Conservation (phyloP, 2,888 invertebrate species). For the Schizaphis graminum region DNA sequence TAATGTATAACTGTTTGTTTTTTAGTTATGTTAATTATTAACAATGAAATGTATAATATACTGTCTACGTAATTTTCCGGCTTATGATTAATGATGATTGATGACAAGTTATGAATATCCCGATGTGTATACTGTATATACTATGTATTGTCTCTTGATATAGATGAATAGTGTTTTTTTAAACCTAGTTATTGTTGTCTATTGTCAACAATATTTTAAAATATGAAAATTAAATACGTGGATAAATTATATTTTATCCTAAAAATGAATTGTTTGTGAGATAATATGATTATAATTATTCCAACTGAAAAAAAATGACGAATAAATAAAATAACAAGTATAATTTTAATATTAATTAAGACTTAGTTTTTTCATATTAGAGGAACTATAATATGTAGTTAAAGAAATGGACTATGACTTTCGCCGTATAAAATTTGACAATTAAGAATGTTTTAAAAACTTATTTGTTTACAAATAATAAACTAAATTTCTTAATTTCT, state of each 20-base stretch:
- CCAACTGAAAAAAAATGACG: background rate
- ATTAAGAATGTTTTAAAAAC: background rate
- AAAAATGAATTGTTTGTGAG: background rate
- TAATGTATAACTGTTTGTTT: background rate
- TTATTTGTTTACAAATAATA: background rate
- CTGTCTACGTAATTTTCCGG: background rate
- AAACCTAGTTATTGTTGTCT: background rate
- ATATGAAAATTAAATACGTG: background rate
- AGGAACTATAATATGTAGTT: background rate
- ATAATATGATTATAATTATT: background rate
- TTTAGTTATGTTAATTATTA: constrained; percentile 37
- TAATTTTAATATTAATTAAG: background rate
- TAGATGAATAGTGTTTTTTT: constrained; percentile 14
- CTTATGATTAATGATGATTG: constrained; percentile 50
- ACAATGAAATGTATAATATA: background rate
- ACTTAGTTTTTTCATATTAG: background rate
- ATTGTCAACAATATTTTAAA: background rate
- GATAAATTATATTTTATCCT: background rate
- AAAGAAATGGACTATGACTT: background rate
- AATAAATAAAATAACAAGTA: background rate
- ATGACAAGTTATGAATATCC: constrained; percentile 5
- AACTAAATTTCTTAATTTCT: background rate
- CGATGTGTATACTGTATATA: background rate
- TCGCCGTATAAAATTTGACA: background rate
- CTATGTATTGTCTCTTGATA: constrained; percentile 1